phyloP scores from a whole-genome alignment of 2,888 invertebrate genomes.

The Aplocera efformata region DNA sequence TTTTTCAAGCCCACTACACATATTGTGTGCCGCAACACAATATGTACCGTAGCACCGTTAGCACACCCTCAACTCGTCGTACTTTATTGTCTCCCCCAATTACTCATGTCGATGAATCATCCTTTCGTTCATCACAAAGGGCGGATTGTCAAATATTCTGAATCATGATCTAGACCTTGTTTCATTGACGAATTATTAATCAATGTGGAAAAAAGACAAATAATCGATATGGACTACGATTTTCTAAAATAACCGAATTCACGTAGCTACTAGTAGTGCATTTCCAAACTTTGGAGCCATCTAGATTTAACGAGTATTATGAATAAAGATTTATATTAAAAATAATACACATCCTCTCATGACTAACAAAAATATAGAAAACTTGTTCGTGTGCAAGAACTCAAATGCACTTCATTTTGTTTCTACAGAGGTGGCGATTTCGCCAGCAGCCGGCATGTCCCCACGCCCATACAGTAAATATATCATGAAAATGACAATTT shows the following conservation, averaged over 20 bases:
- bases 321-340: no score
- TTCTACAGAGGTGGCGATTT: constrained; percentile 15
- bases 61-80: constrained; percentile 12
- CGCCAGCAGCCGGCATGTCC: constrained; percentile 41
- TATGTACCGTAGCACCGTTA: not conserved
- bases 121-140: constrained; percentile 57
- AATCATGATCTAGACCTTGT: constrained; percentile 4
- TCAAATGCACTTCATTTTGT: constrained; percentile 3
- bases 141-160: constrained; percentile 22
- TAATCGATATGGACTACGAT: not conserved
- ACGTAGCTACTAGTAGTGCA: not conserved
- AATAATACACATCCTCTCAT: no score
- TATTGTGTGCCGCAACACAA: not conserved
- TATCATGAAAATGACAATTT: constrained; percentile 10
- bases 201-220: no score
- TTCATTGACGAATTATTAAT: no score
- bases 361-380: no score
- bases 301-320: constrained; percentile 1
- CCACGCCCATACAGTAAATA: constrained; percentile 3
- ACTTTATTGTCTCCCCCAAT: constrained; percentile 51
- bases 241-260: not conserved
- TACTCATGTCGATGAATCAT: constrained; percentile 70
- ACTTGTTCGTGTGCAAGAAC: not conserved
- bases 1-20: no score
- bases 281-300: not conserved